Base-by-base conservation (phyloP, 2,113 vertebrate genomes). In the Heterotis niloticus region DNA sequence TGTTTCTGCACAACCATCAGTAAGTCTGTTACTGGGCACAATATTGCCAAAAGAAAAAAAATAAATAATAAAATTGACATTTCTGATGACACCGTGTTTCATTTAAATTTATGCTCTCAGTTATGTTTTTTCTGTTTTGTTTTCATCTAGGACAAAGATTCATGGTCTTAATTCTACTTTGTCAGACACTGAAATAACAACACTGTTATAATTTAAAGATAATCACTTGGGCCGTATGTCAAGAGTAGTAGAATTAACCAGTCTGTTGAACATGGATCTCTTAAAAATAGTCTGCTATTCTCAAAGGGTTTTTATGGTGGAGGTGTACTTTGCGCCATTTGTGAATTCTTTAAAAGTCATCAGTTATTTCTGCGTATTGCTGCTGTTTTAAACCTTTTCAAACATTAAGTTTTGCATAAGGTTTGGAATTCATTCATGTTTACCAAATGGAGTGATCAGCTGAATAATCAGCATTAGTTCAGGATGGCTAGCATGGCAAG, bases 91-190 rank as follows among this genome's bases (percentile, higher is more conserved):
- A 59, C 16, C 24, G 24, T 10, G 23, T 73, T 73, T 56, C 20
- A 10, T 73, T 73, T 23, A 23, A 70, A 70, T 70, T 70, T 44
- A 70, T 52, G 68, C 71, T 73, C 56, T 73, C 52, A 17, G 10
- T 57, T 57, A 75, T 75, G 9, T 23, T 34, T 44, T 75, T 20
- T 24, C 4, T 14, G 14, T 5, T 29, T 75, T 62, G 34, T 75
- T 75, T 18, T 62, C 24, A 62, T 16, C 59, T 18, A 59, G 73
- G 26, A n/a, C 56, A 75, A n/a, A 75, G 57, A 75, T 75, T 24
- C 73, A 62, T 75, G 24, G 26, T 60, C 20, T 75, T 75, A 56
- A 34, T 64, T 64, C 10, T 34, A 64, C 26, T 62, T 29, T 29
- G 17, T 73, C 23, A 73, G 52, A 73, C 56, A 56, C 9, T 10